phyloP scores from a whole-genome alignment of 1,140 invertebrate species.

The Drosophila oshimai region DNA sequence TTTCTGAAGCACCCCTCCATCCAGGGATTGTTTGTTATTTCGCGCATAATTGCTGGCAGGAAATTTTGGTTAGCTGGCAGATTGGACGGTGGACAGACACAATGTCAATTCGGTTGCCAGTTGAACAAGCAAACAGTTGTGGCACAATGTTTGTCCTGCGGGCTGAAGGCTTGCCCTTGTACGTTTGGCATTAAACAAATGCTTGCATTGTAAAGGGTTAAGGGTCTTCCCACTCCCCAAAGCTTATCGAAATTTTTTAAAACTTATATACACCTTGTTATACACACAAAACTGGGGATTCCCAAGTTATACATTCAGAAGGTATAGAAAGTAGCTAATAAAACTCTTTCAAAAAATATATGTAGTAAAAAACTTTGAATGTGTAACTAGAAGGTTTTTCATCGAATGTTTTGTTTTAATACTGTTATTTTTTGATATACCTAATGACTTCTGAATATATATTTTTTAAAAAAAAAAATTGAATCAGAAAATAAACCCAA shows the following conservation, averaged over 20 bases:
- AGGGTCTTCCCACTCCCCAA: background rate
- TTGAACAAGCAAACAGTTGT: constrained; percentile 3
- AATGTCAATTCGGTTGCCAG: constrained; percentile 18
- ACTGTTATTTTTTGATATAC: too few species aligned
- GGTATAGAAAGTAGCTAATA: too few species aligned
- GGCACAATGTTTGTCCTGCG: constrained; percentile 20
- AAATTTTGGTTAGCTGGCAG: constrained; percentile 1
- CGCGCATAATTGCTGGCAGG: constrained; percentile 12
- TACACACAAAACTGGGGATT: too few species aligned
- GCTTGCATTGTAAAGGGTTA: background rate
- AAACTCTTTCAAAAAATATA: too few species aligned
- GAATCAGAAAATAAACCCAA: too few species aligned
- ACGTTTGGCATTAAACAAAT: background rate
- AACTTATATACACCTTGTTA: too few species aligned
- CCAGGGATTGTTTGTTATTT: constrained; percentile 15
- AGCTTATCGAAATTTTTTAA: background rate
- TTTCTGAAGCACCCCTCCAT: background rate
- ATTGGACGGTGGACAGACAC: constrained; percentile 20
- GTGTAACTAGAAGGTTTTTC: too few species aligned
- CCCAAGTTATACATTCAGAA: too few species aligned
- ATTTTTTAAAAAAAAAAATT: too few species aligned
- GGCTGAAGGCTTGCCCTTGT: background rate
- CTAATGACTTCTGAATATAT: too few species aligned
- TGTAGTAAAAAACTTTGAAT: too few species aligned
- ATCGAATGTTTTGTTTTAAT: too few species aligned